Evolutionary conservation across 64 coral and sea anemone species (phyloP).

Genomic region (Dendronephthya gigantea): DNA sequence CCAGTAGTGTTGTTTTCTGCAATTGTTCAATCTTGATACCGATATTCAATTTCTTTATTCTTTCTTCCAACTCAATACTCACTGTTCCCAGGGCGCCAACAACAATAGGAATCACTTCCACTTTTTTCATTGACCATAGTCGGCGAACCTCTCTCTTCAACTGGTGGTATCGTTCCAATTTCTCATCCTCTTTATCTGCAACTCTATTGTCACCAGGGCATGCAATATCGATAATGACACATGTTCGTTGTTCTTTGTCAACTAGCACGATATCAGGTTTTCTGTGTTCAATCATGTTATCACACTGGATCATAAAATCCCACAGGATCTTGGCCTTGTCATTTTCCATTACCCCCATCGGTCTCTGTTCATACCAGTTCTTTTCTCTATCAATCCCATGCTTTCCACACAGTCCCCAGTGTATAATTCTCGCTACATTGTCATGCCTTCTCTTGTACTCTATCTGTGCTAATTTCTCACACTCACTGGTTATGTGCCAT

Average conservation of each 20-base stretch:
- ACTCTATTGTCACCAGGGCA: not conserved
- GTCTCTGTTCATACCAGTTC: constrained; percentile 52
- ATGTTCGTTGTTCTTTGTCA: not conserved
- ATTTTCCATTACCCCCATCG: constrained; percentile 31
- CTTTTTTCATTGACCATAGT: not conserved
- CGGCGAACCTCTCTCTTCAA: not conserved
- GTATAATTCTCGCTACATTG: constrained; percentile 23
- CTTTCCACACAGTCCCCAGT: constrained; percentile 46
- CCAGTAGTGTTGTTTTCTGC: constrained; percentile 5
- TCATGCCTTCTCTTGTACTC: constrained; percentile 40
- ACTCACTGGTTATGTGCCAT: constrained; percentile 25
- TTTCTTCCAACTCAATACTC: not conserved
- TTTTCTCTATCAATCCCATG: constrained; percentile 39
- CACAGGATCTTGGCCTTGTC: constrained; percentile 32
- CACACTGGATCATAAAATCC: constrained; percentile 49
- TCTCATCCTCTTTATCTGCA: not conserved
- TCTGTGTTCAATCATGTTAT: constrained; percentile 12
- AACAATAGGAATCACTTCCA: not conserved
- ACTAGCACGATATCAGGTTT: constrained; percentile 45
- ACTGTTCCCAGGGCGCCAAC: constrained; percentile 9
- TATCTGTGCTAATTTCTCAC: constrained; percentile 31
- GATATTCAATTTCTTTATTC: too few species aligned
- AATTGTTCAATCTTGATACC: not conserved
- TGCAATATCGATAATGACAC: constrained; percentile 12
- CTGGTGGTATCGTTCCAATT: not conserved